Percentiles rank a stretch among this genome's conserved stretches.
phyloP scores from a whole-genome alignment of 2,888 invertebrate species.

The Lasioglossum zephyrum region DNA sequence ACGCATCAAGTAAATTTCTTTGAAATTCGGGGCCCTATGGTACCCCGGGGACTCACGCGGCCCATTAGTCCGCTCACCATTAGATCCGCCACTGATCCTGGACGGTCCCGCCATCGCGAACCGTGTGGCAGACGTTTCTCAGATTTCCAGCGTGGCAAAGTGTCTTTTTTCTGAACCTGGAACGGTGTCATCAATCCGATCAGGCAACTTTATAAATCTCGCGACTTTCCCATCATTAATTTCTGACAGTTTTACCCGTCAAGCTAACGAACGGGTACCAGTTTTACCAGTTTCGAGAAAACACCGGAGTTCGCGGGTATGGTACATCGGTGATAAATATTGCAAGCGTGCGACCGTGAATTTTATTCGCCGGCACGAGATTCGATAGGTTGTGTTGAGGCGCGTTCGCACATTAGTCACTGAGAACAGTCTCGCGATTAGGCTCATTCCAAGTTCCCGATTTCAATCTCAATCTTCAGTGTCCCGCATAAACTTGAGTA shows the following conservation, averaged over 20 bases:
- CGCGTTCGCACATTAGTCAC: constrained; percentile 49
- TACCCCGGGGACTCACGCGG: too few species aligned
- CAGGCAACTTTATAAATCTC: constrained; percentile 22
- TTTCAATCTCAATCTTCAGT: not conserved
- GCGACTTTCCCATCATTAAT: constrained; percentile 29
- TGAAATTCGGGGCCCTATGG: too few species aligned
- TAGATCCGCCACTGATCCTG: not conserved
- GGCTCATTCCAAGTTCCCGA: not conserved
- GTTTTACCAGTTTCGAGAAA: constrained; percentile 30
- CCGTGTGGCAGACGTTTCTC: constrained; percentile 42
- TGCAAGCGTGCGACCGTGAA: not conserved
- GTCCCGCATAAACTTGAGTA: not conserved
- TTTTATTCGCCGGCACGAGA: not conserved
- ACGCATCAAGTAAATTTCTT: too few species aligned
- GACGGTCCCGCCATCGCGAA: not conserved
- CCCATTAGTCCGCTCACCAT: too few species aligned
- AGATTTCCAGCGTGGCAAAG: constrained; percentile 34
- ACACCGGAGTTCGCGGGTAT: not conserved
- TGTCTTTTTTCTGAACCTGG: not conserved
- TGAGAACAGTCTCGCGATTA: constrained; percentile 27
- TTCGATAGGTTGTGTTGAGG: constrained; percentile 12
- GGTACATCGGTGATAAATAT: constrained; percentile 3
- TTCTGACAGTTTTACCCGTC: constrained; percentile 10
- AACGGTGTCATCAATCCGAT: constrained; percentile 14
- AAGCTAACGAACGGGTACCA: constrained; percentile 4